Base-by-base conservation (phyloP, 2,113 vertebrate genomes). In the Dromaius novaehollandiae region DNA sequence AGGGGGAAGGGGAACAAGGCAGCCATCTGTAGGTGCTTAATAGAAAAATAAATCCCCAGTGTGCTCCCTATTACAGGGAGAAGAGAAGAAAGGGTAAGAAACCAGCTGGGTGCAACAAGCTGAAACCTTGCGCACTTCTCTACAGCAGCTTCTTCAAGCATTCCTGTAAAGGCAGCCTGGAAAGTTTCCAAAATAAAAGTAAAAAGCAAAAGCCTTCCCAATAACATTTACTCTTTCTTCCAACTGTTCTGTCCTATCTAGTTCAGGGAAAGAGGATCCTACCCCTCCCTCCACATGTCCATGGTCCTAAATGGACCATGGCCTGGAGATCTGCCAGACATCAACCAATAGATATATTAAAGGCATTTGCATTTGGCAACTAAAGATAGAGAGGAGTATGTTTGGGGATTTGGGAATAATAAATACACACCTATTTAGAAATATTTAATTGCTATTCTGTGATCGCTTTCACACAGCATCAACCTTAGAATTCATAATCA, bases 21-120 rank as follows among this genome's bases (percentile, higher is more conserved):
- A 93, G 83, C 50, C 63, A 87, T 84, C 85, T 96, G 88, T 61
- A 38, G 58, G 46, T 92, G 86, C 55, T 93, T 94, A 83, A 86
- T 1, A 83, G 78, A 56, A 94, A 89, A 91, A 81, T 55, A 58
- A 94, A 95, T 68, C 21, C 76, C 50, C 68, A 18, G 56, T 61
- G 71, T 84, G 75, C 36, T 96, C 89, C 51, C 69, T 83, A 80
- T 84, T 55, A 93, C 16, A 80, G 36, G 42, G 48, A 85, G 50
- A 36, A 88, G 91, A 61, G 80, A 24, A 89, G 51, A 87, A 70
- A 82, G 73, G 58, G 65, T 51, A 78, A 80, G 83, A 93, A 90
- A 88, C 46, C 90, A 82, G 34, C n/a, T 8, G 26, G 92, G 76
- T 55, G 70, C 63, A 96, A 78, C 80, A 86, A 91, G 50, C 44